Evolutionary conservation across 2,797 vertebrate species (phyloP).

Genomic region (Euthynnus affinis): DNA sequence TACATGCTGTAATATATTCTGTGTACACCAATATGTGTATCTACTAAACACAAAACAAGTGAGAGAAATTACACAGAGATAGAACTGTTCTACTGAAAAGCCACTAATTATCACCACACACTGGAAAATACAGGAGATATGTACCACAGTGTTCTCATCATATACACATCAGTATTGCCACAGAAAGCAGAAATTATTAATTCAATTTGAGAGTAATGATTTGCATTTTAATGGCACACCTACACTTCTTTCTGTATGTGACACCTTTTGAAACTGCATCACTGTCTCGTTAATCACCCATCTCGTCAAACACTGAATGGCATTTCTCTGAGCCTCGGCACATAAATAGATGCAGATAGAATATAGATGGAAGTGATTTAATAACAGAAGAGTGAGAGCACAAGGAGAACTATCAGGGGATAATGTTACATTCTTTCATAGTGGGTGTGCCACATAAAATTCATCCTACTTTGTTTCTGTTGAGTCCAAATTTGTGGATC

Average conservation of each 20-base stretch:
- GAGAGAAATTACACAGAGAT: conserved; percentile 10
- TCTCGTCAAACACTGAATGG: conserved; percentile 42
- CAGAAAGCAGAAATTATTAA: conserved; percentile 9
- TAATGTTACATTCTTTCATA: not conserved
- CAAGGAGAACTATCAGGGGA: not conserved
- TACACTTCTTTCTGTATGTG: conserved; percentile 25
- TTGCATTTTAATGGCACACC: conserved; percentile 57
- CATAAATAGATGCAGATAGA: conserved; percentile 21
- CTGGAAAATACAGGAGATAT: conserved; percentile 13
- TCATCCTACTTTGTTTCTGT: not conserved
- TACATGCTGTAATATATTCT: not conserved
- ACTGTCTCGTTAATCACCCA: conserved; percentile 36
- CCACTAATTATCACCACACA: conserved; percentile 27
- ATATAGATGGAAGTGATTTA: conserved; percentile 29
- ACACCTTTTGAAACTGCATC: conserved; percentile 37
- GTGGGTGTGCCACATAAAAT: not conserved
- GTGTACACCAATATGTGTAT: not conserved
- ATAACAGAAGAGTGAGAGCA: conserved; percentile 10
- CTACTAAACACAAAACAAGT: not conserved
- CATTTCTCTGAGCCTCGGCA: conserved; percentile 22
- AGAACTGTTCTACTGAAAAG: conserved; percentile 31
- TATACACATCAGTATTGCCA: not conserved
- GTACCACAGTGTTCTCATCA: conserved; percentile 3
- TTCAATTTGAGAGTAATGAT: conserved; percentile 28
- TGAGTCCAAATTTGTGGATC: not conserved